Conservation (phyloP, 2,113 vertebrate species). For the Bufo gargarizans region DNA sequence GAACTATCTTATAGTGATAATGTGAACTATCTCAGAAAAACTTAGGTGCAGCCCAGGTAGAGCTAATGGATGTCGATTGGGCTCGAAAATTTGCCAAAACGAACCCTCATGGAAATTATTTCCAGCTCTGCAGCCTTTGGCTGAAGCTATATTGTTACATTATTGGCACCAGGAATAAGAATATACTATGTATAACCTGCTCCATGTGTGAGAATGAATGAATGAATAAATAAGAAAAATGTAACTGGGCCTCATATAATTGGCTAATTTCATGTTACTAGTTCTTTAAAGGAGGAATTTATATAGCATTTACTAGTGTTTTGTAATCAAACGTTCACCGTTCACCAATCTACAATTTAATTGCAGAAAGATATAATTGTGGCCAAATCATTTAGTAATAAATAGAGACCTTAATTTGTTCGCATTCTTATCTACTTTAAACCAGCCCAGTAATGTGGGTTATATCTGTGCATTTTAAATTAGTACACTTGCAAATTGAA, state of each 20-base stretch:
- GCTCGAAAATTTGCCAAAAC: too few species aligned
- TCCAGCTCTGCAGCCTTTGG: too few species aligned
- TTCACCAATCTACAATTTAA: constrained; percentile 25
- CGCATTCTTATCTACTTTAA: constrained; percentile 33
- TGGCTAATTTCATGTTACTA: not conserved
- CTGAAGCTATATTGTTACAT: too few species aligned
- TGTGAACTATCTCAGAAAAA: too few species aligned
- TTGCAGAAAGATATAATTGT: constrained; percentile 30
- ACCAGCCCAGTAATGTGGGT: constrained; percentile 30
- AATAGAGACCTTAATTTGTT: constrained; percentile 40
- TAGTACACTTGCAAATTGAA: constrained; percentile 51
- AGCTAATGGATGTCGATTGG: too few species aligned
- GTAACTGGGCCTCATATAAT: not conserved
- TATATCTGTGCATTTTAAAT: constrained; percentile 49
- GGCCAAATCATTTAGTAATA: constrained; percentile 38
- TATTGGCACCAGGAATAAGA: too few species aligned
- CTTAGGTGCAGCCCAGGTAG: too few species aligned
- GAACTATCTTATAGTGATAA: too few species aligned
- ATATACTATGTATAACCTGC: too few species aligned
- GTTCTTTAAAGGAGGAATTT: not conserved
- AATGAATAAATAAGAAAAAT: not conserved
- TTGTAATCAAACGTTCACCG: constrained; percentile 4
- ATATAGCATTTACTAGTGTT: not conserved
- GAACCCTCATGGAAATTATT: too few species aligned
- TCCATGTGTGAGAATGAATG: not conserved